phyloP scores from a whole-genome alignment of 2,797 vertebrate genomes.

The Centropyge bicolor region DNA sequence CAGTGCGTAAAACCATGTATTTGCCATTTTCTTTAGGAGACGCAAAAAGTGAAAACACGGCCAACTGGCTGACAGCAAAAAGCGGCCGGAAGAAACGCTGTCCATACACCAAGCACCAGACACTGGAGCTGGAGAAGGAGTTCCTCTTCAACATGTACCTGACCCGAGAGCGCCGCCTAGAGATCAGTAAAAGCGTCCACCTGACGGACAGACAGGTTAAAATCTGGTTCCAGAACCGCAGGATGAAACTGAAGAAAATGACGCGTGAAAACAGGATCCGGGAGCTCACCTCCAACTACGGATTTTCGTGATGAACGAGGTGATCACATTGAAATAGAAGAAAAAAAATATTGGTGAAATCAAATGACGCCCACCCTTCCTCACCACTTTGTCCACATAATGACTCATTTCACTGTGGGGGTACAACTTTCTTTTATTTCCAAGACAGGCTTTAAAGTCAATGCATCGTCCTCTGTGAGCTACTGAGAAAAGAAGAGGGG shows the following conservation, averaged over 20 bases:
- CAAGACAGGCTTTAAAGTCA: conserved; percentile 46
- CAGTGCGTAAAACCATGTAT: conserved; percentile 55
- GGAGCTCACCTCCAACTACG: conserved; percentile 98
- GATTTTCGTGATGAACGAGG: conserved; percentile 91
- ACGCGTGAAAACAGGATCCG: conserved; percentile 97
- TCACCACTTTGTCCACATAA: conserved; percentile 48
- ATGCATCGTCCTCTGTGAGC: conserved; percentile 54
- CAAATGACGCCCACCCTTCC: conserved; percentile 26
- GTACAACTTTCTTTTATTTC: conserved; percentile 45
- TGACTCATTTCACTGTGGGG: conserved; percentile 66
- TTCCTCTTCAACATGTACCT: conserved; percentile 99
- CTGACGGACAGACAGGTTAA: conserved; percentile 99
- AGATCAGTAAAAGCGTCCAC: conserved; percentile 99
- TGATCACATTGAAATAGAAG: conserved; percentile 45
- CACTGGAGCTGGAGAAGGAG: conserved; percentile 98
- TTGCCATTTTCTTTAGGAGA: conserved; percentile 85
- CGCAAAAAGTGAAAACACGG: conserved; percentile 91
- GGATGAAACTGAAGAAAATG: conserved; percentile 99
- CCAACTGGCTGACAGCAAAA: conserved; percentile 98
- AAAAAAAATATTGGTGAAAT: conserved; percentile 49
- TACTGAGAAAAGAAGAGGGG: conserved; percentile 52
- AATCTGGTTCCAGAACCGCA: conserved; percentile 99
- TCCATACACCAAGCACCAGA: conserved; percentile 99
- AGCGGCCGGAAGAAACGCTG: conserved; percentile 98
- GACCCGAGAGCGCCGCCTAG: conserved; percentile 99